Evolutionary conservation across 1,140 invertebrate species (phyloP).

Genomic region (Drosophila lacteicornis): DNA sequence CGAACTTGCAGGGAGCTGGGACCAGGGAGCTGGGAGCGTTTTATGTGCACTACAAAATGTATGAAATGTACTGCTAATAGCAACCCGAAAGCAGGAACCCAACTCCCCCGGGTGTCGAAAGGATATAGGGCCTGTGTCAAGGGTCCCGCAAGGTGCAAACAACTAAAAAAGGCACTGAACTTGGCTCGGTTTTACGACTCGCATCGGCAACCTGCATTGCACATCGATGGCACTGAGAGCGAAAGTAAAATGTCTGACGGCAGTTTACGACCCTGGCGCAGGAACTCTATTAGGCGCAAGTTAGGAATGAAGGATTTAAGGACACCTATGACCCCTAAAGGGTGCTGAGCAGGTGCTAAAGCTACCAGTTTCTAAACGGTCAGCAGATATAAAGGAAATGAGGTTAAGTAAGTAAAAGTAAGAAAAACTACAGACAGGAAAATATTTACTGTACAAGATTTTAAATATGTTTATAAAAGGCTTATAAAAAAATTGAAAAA

Average conservation of each 20-base stretch:
- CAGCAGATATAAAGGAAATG: constrained; percentile 4
- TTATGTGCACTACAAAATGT: constrained; percentile 82
- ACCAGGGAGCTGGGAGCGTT: constrained; percentile 40
- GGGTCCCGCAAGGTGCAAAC: constrained; percentile 49
- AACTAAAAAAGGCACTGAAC: constrained; percentile 52
- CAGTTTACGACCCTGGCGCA: constrained; percentile 29
- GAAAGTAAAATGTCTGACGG: constrained; percentile 33
- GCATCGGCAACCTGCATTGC: constrained; percentile 42
- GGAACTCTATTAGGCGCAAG: constrained; percentile 37
- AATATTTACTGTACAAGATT: not conserved
- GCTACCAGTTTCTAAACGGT: not conserved
- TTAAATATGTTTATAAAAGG: too few relatives aligned
- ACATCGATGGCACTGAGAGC: constrained; percentile 13
- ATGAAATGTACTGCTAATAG: constrained; percentile 82
- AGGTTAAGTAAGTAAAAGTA: too few relatives aligned
- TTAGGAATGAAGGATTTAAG: constrained; percentile 9
- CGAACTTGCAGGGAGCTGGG: not conserved
- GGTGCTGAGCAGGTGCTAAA: constrained; percentile 1
- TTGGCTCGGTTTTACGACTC: constrained; percentile 43
- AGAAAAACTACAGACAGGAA: not conserved
- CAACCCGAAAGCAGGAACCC: constrained; percentile 37
- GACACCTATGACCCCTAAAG: constrained; percentile 1
- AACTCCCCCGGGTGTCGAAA: constrained; percentile 43
- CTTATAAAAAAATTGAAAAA: not conserved
- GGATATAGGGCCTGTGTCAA: constrained; percentile 42